phyloP scores from a whole-genome alignment of 2,797 vertebrate genomes.

The Argya squamiceps region DNA sequence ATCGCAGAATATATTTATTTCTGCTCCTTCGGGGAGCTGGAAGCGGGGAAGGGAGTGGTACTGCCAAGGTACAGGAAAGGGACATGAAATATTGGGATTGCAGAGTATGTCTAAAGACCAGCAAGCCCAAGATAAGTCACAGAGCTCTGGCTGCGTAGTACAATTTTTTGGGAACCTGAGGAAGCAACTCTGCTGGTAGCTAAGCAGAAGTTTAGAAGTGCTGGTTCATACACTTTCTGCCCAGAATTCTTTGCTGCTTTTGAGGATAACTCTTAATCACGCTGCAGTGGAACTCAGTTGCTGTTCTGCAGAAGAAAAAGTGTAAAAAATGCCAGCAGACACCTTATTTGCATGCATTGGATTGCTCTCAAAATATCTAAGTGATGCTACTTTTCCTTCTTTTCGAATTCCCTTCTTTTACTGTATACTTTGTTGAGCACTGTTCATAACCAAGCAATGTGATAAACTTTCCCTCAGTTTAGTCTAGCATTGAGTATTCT shows the following conservation, averaged over 20 bases:
- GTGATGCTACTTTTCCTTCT: neutral
- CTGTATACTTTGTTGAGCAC: neutral
- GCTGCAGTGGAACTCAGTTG: neutral
- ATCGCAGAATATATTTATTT: neutral
- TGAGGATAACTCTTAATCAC: neutral
- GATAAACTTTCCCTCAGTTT: neutral
- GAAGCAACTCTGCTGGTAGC: neutral
- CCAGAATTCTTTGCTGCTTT: neutral
- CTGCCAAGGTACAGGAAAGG: neutral
- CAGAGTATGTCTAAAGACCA: neutral
- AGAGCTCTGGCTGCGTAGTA: neutral
- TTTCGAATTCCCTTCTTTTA: neutral
- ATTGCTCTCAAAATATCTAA: neutral
- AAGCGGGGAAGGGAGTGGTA: neutral
- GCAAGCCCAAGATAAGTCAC: neutral
- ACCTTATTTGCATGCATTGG: neutral
- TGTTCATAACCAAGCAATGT: neutral
- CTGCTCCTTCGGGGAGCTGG: rapidly evolving
- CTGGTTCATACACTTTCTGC: neutral
- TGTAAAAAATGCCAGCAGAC: neutral
- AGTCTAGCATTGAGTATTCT: neutral
- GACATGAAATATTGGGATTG: neutral
- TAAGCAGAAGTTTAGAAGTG: neutral
- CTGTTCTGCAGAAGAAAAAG: neutral
- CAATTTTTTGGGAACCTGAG: neutral